Evolutionary conservation across 2,113 vertebrate genomes (phyloP).

Genomic region (Sinocyclocheilus anophthalmus): DNA sequence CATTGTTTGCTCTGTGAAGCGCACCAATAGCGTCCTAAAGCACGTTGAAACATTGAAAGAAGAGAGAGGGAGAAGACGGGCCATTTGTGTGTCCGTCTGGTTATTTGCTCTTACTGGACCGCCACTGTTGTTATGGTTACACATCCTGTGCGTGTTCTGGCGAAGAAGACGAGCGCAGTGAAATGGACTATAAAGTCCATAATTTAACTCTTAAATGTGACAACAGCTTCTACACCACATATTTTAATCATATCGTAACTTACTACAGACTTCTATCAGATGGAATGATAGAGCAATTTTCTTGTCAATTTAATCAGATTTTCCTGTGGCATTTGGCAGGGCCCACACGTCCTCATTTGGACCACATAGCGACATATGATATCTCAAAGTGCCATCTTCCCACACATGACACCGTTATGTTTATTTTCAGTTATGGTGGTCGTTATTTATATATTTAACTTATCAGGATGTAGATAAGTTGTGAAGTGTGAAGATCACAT

Average conservation of each 20-base stretch:
- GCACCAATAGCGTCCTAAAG: conserved; percentile 30
- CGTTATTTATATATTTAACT: neutral
- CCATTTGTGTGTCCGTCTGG: conserved; percentile 40
- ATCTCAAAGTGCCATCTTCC: neutral
- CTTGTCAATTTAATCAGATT: conserved; percentile 4
- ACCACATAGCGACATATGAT: neutral
- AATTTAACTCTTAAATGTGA: conserved; percentile 30
- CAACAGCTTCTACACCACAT: neutral
- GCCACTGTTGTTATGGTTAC: conserved; percentile 59
- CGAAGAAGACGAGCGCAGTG: conserved; percentile 34
- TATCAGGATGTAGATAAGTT: neutral
- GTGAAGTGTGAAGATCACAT: neutral
- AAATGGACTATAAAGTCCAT: conserved; percentile 46
- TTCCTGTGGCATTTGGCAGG: conserved; percentile 9
- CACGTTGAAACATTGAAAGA: conserved; percentile 10
- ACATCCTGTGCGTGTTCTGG: conserved; percentile 52
- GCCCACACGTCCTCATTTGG: conserved; percentile 9
- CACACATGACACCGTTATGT: neutral
- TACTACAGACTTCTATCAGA: neutral
- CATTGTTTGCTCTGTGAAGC: conserved; percentile 51
- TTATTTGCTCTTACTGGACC: conserved; percentile 57
- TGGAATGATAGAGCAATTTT: neutral
- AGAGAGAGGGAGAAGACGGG: conserved; percentile 32
- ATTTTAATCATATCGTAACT: neutral
- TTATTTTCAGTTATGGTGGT: neutral